phyloP scores from a whole-genome alignment of 2,888 invertebrate genomes.

The Cynaeus angustus region DNA sequence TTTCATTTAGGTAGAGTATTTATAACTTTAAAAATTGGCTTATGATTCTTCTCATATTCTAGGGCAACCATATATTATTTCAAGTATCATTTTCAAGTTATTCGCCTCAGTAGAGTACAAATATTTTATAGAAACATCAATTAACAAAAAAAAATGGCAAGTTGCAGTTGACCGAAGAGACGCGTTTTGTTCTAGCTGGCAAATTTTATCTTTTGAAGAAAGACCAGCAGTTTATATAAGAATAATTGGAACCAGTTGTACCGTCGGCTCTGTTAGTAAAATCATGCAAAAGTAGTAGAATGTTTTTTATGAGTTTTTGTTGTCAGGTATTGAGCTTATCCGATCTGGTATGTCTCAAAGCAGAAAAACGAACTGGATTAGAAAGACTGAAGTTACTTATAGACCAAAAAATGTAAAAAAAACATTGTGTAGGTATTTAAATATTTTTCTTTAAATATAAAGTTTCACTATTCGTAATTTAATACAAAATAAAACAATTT shows the following conservation, averaged over 20 bases:
- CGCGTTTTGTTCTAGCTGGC: constrained; percentile 11
- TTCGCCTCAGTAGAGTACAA: background rate
- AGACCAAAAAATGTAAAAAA: background rate
- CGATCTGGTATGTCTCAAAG: no score
- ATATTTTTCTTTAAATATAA: background rate
- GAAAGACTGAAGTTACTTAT: no score
- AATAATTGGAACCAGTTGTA: constrained; percentile 4
- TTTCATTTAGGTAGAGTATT: background rate
- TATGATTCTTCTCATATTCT: no score
- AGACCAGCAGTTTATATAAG: constrained; percentile 9
- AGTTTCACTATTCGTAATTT: no score
- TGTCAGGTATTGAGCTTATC: no score
- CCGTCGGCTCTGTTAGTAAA: constrained; percentile 1
- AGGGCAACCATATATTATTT: no score
- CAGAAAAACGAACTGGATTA: no score
- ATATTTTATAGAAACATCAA: constrained; percentile 13
- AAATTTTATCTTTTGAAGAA: background rate
- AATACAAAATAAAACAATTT: background rate
- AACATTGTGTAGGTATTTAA: background rate
- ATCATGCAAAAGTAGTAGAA: background rate
- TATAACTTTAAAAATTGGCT: no score
- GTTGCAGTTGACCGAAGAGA: constrained; percentile 1
- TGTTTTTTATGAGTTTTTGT: no score
- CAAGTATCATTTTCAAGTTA: no score
- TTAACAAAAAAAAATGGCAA: constrained; percentile 16